Evolutionary conservation across 2,113 vertebrate species (phyloP), one percentile per base, ranked within the genome.

Genomic region (Stigmatopora nigra): DNA sequence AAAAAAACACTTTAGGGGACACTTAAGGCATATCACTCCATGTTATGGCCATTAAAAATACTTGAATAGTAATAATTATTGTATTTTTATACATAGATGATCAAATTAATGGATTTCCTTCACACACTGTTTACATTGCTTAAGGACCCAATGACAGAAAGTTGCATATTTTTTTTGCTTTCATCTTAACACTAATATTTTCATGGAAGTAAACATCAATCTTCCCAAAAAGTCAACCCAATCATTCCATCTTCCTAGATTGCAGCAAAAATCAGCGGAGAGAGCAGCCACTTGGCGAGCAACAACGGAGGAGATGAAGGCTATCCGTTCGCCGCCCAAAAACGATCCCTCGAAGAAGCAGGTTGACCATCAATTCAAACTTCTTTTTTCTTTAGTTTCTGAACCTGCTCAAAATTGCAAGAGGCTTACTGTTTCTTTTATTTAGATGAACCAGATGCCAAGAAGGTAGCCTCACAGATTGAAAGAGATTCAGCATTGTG

Each of bases 211-310:
- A 41, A 10, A 7, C 4, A 41, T 41, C 5, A 41, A 8, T 3
- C 38, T 8, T 36, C 12, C 44, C 14, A 19, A 61, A 8, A 12
- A 10, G 11, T 61, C 36, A 44, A 44, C 3, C 0, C 0, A 58
- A 7, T 58, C 31, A 9, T 4, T 25, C 11, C 45, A 63, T 69
- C 83, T 5, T 72, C 83, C 8, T 70, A 97, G 95, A 97, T 97
- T 36, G 95, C 95, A 77, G 94, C 94, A 69, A 97, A 97, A 86
- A 97, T 97, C 5, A 94, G 95, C 41, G 95, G 95, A 9, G 95
- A 97, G 2, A 83, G 90, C 1, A 91, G 88, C 1, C 86, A 92
- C 0, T 85, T 92, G 48, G 90, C 92, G 69, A 94, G 93, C 83
- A 95, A 96, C 88, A 93, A 90, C 56, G 92, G 88, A 69, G 92